A percentile compares a stretch with the other conserved stretches of the same genome.
phyloP scores from a whole-genome alignment of 1,140 invertebrate species.

The Globodera ellingtonae region DNA sequence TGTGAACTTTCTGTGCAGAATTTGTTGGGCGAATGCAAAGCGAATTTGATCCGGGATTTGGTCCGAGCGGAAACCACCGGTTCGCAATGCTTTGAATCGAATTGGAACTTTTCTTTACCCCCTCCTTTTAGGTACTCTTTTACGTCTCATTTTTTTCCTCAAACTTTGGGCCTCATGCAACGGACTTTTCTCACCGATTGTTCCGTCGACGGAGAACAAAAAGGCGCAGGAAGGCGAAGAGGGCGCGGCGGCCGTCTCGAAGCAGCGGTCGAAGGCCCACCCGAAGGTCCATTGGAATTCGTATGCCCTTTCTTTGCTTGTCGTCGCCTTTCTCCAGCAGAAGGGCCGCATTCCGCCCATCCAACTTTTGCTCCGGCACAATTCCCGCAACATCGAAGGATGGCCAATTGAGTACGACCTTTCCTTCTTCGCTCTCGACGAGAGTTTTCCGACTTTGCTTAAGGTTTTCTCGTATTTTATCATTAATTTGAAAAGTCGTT shows the following conservation, averaged over 20 bases:
- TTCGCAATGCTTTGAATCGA: not conserved
- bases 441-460: conserved; percentile 27
- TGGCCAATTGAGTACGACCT: conserved; percentile 39
- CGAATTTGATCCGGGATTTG: conserved; percentile 37
- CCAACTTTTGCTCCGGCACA: conserved; percentile 9
- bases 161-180: conserved; percentile 45
- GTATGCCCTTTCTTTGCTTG: conserved; percentile 46
- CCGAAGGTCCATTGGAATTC: conserved; percentile 41
- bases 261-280: conserved; percentile 15
- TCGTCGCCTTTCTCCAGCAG: conserved; percentile 42
- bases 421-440: conserved; percentile 10
- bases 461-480: conserved; percentile 22
- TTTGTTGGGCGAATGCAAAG: conserved; percentile 37
- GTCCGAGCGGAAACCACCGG: conserved; percentile 36
- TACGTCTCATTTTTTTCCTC: conserved; percentile 40
- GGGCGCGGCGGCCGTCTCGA: not conserved
- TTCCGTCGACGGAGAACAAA: not conserved
- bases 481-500: conserved; percentile 17
- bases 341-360: conserved; percentile 20
- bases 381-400: conserved; percentile 26
- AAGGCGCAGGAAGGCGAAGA: not conserved
- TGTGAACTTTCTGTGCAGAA: conserved; percentile 44
- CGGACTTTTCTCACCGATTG: conserved; percentile 31
- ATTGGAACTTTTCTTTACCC: not conserved
- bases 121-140: conserved; percentile 35